Base-by-base conservation (phyloP, 2,888 invertebrate genomes). In the Anthrax anthrax region DNA sequence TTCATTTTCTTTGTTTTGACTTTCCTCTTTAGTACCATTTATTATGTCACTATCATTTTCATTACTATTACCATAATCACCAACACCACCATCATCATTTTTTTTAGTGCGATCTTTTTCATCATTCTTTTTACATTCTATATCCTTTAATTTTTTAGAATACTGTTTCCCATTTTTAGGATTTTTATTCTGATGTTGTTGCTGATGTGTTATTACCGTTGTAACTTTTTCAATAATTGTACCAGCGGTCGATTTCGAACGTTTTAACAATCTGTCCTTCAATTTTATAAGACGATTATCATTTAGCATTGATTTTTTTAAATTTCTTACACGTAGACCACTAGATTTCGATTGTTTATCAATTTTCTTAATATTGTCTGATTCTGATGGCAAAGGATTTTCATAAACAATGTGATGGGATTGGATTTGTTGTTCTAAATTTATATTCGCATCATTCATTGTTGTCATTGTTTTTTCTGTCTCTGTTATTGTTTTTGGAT, bases 1-100 rank as follows among this genome's bases (percentile, higher is more conserved):
- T 56, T 80, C 77, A 60, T 83, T 82, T 60, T 81, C 81, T 57
- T 81, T 81, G 58, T 82, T 80, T 57, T 76, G 76, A 54, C 72
- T 75, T 43, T 71, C 71, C 57, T 80, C 76, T 42, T 53, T 52
- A n/a, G n/a, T n/a, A 12, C 48, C 8, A 8, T 4, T 6, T 23
- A 23, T 8, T 23, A 6, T 8, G 8, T 6, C 23, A 23, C 8
- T 23, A 23, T 23, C 23, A 8, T 6, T 23, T 23, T 6, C 4
- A 23, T 23, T 23, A 6, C 23, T 23, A 8, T 8, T 23, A 23
- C 4, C 23, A 23, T 23, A 6, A 23, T 8, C 23, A 23, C 23
- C 23, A 23, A 23, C n/a, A 23, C 23, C 46, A 27, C 17, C 32
- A 23, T 38, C 39, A 27, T 36, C 37, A 23, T 39, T 19, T n/a